Evolutionary conservation across 2,888 invertebrate species (phyloP).

Genomic region (Merodon equestris): DNA sequence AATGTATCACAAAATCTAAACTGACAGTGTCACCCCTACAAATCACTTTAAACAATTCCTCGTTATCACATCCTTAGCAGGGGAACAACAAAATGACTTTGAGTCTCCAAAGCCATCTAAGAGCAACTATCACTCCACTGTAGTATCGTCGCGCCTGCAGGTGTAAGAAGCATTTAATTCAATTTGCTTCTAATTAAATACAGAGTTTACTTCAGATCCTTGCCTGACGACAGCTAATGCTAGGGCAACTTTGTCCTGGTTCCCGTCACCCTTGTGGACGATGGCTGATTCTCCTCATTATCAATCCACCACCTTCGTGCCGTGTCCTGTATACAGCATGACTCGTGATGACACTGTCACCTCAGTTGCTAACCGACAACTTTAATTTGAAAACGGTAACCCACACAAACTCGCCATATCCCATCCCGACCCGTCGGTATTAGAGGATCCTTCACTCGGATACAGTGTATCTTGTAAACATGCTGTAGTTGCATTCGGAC

Average conservation of each 20-base stretch:
- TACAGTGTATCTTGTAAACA: constrained; percentile 57
- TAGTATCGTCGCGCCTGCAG: neutral
- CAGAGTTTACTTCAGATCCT: constrained; percentile 31
- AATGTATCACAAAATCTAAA: too few species aligned
- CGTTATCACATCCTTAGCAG: too few species aligned
- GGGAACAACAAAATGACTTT: constrained; percentile 6
- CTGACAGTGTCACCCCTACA: too few species aligned
- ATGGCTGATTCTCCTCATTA: constrained; percentile 22
- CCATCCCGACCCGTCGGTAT: constrained; percentile 1
- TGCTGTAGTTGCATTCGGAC: constrained; percentile 15
- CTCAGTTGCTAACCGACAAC: constrained; percentile 17
- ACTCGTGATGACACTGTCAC: constrained; percentile 8
- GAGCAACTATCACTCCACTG: neutral
- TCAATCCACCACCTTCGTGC: neutral
- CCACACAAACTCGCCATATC: constrained; percentile 1
- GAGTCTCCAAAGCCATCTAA: constrained; percentile 7
- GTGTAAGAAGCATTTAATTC: constrained; percentile 40
- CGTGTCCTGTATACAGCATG: neutral
- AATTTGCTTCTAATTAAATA: constrained; percentile 60
- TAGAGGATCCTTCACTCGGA: neutral
- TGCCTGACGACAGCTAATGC: neutral
- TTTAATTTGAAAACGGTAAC: constrained; percentile 56
- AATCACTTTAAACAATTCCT: too few species aligned
- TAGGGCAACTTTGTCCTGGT: neutral
- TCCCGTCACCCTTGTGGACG: constrained; percentile 13